A percentile compares a stretch with the other conserved stretches of the same genome.
phyloP scores from a whole-genome alignment of 2,113 vertebrate genomes.

The Fulmarus glacialis region DNA sequence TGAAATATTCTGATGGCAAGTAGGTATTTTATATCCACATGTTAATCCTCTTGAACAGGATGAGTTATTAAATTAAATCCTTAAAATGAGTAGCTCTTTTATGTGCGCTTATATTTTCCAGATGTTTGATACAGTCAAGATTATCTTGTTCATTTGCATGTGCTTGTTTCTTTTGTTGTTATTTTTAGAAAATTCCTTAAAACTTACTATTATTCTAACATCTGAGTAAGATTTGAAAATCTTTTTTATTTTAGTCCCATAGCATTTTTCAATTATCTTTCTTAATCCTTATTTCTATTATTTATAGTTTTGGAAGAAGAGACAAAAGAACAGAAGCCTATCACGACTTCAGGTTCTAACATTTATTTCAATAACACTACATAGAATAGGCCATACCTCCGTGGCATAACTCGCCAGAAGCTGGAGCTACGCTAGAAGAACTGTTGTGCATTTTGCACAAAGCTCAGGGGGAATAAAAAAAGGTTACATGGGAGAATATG shows the following conservation, averaged over 20 bases:
- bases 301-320: not conserved
- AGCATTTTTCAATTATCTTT: not conserved
- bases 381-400: not conserved
- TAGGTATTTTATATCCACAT: not conserved
- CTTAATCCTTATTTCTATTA: not conserved
- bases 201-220: not conserved
- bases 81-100: not conserved
- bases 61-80: conserved; percentile 10
- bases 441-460: not conserved
- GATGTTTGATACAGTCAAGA: conserved; percentile 8
- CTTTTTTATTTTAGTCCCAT: not conserved
- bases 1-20: conserved; percentile 2
- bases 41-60: not conserved
- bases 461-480: not conserved
- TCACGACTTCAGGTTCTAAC: not conserved
- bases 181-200: conserved; percentile 17
- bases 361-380: not conserved
- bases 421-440: not conserved
- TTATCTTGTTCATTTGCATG: not conserved
- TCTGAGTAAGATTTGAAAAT: not conserved
- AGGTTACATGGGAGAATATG: not conserved
- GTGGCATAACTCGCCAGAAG: not conserved
- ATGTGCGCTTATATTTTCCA: conserved; percentile 1
- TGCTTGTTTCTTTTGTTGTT: not conserved
- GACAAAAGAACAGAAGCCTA: not conserved